Evolutionary conservation across 2,797 vertebrate genomes (phyloP).

Genomic region (Phalloptychus januarius): DNA sequence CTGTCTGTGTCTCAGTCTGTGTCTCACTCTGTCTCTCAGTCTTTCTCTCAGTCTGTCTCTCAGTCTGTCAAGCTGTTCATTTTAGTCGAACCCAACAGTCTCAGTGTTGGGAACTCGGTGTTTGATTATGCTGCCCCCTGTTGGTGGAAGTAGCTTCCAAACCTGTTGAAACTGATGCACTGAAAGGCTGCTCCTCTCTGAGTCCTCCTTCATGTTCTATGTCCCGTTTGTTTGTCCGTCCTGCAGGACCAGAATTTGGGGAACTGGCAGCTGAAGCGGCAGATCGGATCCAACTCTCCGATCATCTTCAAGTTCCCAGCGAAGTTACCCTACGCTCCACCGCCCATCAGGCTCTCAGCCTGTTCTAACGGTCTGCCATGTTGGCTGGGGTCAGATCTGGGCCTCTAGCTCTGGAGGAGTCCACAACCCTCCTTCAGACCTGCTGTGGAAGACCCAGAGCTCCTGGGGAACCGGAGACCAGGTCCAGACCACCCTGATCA

Average conservation of each 20-base stretch:
- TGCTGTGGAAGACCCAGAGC: conserved; percentile 93
- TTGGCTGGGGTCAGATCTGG: conserved; percentile 86
- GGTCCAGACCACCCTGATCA: conserved; percentile 91
- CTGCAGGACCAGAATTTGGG: conserved; percentile 91
- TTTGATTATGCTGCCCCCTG: background rate
- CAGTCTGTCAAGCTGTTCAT: background rate
- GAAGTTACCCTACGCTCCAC: conserved; percentile 81
- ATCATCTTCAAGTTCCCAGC: conserved; percentile 90
- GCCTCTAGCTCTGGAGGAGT: conserved; percentile 85
- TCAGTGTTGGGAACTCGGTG: background rate
- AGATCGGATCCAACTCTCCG: conserved; percentile 85
- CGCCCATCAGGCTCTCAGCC: background rate
- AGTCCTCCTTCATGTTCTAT: background rate
- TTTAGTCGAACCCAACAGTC: too few species aligned
- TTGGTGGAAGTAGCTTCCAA: background rate
- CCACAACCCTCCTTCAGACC: conserved; percentile 90
- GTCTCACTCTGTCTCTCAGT: too few species aligned
- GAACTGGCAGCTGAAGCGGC: conserved; percentile 95
- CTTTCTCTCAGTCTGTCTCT: too few species aligned
- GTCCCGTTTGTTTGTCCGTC: background rate
- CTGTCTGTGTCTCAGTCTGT: too few species aligned
- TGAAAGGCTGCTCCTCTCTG: background rate
- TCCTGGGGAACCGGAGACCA: conserved; percentile 92
- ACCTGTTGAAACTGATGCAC: background rate
- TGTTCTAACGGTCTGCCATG: accelerated